Evolutionary conservation across 2,888 invertebrate species (phyloP), one percentile per base, ranked within the genome.

Genomic region (Aphidoletes aphidimyza): DNA sequence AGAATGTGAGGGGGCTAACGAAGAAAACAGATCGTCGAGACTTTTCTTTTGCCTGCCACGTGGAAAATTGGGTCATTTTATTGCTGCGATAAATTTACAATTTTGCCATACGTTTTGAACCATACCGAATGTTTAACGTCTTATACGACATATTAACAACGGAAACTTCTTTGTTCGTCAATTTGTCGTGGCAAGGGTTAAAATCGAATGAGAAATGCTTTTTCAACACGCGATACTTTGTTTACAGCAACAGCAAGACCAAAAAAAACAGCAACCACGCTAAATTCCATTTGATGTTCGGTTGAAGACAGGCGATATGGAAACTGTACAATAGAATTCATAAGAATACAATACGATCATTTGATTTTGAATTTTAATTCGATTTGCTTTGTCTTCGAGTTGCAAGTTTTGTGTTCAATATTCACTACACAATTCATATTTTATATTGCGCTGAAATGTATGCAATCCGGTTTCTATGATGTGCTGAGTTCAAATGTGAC

Each of bases 161-260:
- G 30, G 69, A 69, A 69, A 69, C 69, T 11, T 34, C 26, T 0
- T 30, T 34, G 69, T 69, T 69, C 69, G 69, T 19, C 69, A 34
- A 69, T 69, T 69, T 30, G 69, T 69, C 69, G 69, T 69, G 0
- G 69, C 69, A 69, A 69, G 69, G 69, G 69, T 69, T 30, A 34
- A 11, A 14, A 5, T 30, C 1, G 2, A 30, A 30, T 30, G 30
- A 69, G 30, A 69, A 69, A 69, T 30, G 69, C 3, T 14, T 26
- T 14, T 14, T 30, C 9, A 30, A 30, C 69, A 69, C 69, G 69
- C 69, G 30, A 69, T 30, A 69, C 69, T 30, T 69, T 54, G 54
- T 69, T 69, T 0, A 69, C 47, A 17, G 17, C 47, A 47, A n/a
- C n/a, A n/a, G n/a, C n/a, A n/a, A n/a, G n/a, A n/a, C n/a, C n/a